A percentile compares a stretch with the other conserved stretches of the same genome.
These are phyloP conservation scores for Sarcophaga peregrina DNA, from an alignment of 1,140 invertebrate species.

Conservation along the genomic window DNA sequence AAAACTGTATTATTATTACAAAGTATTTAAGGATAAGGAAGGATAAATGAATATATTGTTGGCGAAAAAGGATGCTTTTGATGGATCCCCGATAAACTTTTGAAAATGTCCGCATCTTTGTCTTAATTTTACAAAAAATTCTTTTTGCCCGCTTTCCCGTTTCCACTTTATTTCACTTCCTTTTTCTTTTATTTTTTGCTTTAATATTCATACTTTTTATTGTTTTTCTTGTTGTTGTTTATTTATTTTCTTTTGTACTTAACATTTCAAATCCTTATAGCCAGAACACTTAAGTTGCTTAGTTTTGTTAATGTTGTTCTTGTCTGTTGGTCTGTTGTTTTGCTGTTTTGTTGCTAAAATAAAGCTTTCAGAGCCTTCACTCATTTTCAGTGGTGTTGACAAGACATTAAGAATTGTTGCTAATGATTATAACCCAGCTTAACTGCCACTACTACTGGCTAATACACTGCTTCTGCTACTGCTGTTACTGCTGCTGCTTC, in stretches of 20 bases:
- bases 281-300: neutral
- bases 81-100: slow-evolving; percentile 15
- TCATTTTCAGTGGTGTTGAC: slow-evolving; percentile 10
- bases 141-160: no score
- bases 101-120: neutral
- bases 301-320: neutral
- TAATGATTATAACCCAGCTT: neutral
- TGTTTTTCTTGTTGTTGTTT: neutral
- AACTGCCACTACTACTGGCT: no score
- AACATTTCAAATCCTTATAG: slow-evolving; percentile 22
- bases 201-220: neutral
- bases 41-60: neutral
- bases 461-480: neutral
- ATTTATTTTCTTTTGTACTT: neutral
- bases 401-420: slow-evolving; percentile 24
- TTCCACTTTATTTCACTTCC: neutral
- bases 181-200: neutral
- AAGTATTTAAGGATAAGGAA: neutral
- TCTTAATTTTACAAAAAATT: no score
- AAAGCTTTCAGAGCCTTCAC: slow-evolving; percentile 20
- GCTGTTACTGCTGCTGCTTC: neutral
- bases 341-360: neutral
- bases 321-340: neutral
- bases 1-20: neutral
- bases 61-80: slow-evolving; percentile 14